Conservation (phyloP, 2,797 vertebrate species). For the Peromyscus aztecus region DNA sequence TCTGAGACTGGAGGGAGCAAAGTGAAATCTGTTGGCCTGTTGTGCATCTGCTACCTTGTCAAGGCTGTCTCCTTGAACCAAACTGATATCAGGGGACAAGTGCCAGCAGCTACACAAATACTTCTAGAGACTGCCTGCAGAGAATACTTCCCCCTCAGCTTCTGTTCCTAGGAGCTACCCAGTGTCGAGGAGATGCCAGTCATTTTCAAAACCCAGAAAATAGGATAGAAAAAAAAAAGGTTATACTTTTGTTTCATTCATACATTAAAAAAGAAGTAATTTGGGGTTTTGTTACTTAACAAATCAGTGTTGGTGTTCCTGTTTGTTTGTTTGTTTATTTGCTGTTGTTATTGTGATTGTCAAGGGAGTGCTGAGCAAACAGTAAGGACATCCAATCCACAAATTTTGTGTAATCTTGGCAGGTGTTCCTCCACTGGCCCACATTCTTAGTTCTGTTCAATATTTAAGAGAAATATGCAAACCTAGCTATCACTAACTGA, state of each 20-base stretch:
- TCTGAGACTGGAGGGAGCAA: conserved; percentile 54
- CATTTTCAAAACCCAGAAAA: conserved; percentile 51
- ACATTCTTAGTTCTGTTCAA: neutral
- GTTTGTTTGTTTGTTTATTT: neutral
- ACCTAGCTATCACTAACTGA: neutral
- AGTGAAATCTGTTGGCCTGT: neutral
- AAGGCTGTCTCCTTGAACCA: conserved; percentile 56
- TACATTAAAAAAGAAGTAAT: neutral
- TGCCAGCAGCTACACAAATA: neutral
- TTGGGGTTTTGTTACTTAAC: neutral
- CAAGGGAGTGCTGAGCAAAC: too few relatives aligned
- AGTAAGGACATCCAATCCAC: neutral
- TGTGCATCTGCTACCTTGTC: conserved; percentile 48
- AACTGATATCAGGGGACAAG: neutral
- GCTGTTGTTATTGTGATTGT: neutral
- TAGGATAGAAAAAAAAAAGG: conserved; percentile 58
- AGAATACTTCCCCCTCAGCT: neutral
- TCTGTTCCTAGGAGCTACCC: neutral
- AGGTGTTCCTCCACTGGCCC: neutral
- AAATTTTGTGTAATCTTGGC: too few relatives aligned
- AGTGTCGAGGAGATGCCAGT: neutral
- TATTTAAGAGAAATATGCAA: neutral
- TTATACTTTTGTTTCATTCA: conserved; percentile 39
- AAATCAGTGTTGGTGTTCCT: neutral
- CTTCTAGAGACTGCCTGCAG: neutral